phyloP scores from a whole-genome alignment of 53 echinoderm and acorn worm species.

The Luidia sarsii region DNA sequence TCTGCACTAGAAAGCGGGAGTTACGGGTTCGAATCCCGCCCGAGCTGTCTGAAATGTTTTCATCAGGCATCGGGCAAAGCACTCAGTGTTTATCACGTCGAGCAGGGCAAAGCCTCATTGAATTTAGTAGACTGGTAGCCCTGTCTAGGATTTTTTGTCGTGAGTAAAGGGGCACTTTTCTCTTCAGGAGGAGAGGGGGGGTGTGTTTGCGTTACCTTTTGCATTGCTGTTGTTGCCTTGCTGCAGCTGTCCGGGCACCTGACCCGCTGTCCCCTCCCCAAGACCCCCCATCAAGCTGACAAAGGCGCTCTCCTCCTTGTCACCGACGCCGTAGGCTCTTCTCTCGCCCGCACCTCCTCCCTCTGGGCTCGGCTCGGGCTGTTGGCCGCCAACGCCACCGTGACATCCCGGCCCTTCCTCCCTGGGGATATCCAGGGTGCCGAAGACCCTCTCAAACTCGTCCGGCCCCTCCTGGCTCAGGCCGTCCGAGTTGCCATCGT shows the following conservation, averaged over 20 bases:
- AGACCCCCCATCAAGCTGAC: slow-evolving; percentile 80
- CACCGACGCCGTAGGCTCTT: slow-evolving; percentile 18
- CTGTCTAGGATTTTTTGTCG: too few species aligned
- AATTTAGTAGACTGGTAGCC: too few species aligned
- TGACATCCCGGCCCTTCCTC: slow-evolving; percentile 16
- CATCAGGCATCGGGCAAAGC: too few species aligned
- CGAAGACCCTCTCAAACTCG: slow-evolving; percentile 67
- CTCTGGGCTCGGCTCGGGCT: slow-evolving; percentile 13
- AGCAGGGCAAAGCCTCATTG: too few species aligned
- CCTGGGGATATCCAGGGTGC: slow-evolving; percentile 33
- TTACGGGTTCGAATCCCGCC: too few species aligned
- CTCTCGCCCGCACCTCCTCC: slow-evolving; percentile 17
- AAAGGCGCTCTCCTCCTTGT: slow-evolving; percentile 69
- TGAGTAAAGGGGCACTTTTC: too few species aligned
- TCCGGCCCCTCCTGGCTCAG: slow-evolving; percentile 36
- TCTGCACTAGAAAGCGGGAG: too few species aligned
- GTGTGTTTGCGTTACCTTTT: slow-evolving; percentile 11
- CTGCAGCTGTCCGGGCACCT: neutral
- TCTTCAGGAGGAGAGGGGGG: too few species aligned
- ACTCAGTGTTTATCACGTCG: too few species aligned
- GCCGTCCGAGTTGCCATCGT: slow-evolving; percentile 45
- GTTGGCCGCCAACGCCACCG: neutral
- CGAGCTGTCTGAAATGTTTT: too few species aligned
- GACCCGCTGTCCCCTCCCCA: slow-evolving; percentile 34
- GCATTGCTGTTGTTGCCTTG: slow-evolving; percentile 55